Evolutionary conservation across 2,888 invertebrate species (phyloP), one percentile per base, ranked within the genome.

Genomic region (Leptinotarsa tumamoca): DNA sequence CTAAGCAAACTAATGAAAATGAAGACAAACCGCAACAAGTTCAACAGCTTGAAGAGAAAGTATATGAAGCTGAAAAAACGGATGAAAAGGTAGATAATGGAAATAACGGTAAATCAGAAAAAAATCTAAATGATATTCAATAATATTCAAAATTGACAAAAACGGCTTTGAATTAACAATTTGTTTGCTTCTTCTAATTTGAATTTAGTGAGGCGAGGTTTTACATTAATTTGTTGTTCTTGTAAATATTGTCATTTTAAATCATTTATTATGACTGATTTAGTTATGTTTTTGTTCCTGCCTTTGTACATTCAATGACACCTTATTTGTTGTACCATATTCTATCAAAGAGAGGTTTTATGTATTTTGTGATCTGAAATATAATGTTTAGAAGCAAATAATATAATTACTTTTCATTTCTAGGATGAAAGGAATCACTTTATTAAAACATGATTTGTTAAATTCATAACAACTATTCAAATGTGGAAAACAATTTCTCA

Each of bases 241-340:
- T 80, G 74, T 78, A 77, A 74, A 76, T 74, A 75, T 74, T 54
- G 72, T 71, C 72, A 68, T 74, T 72, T 74, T 79, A 78, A 76
- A 74, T 71, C 70, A 69, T 79, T 77, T 72, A 77, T 54, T 73
- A 67, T 80, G 82, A 83, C 84, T 84, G 84, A 84, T 84, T 80
- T 71, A 67, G 43, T 78, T 77, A 58, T 74, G 68, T 74, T 77
- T 76, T 66, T 68, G 71, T 72, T 66, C 63, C 69, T 74, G 77
- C 71, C 77, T 68, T 82, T 84, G 82, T 83, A 84, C 77, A 82
- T 83, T 82, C 27, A 72, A 79, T 81, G 80, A 78, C 80, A 63
- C 81, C 82, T 82, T 82, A 82, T 82, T 82, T 80, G 83, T 78
- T 80, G 81, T 81, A 83, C 80, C 81, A 80, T 81, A 80, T 80